Base-by-base conservation (phyloP, 2,797 vertebrate genomes). In the Pangasius djambal region DNA sequence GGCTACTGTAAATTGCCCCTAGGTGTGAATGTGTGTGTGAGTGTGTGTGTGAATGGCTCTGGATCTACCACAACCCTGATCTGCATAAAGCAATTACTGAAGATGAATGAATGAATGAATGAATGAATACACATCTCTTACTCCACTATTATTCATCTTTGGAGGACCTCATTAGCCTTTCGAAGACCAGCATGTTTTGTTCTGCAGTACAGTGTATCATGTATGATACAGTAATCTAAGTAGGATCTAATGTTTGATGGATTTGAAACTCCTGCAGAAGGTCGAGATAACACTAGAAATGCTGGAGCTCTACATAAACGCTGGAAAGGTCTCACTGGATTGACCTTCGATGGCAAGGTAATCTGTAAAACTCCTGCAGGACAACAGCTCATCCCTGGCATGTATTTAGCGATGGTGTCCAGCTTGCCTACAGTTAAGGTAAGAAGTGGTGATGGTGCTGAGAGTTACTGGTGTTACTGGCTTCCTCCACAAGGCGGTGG, bases 401-500 rank as follows among this genome's bases (percentile, higher is more conserved):
- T 55, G 16, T 6, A 79, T 31, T 55, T n/a, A 79, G 28, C 44
- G 12, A 15, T 50, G 13, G 48, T 52, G 75, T 52, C 25, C 48
- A 52, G 48, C 44, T 78, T 28, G 50, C 44, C 37, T 72, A 20
- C 25, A 63, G 28, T 22, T 31, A 57, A n/a, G 48, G 50, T 52
- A 31, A 77, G n/a, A 52, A n/a, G 15, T 52, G 28, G 5, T 52
- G 75, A 15, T n/a, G 13, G 31, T 69, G 13, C 31, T 25, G 28
- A 52, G 3, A 13, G 40, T 5, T 44, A 44, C 40, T 44, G 40
- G 3, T 37, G 12, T 13, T 61, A 40, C 31, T 67, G 37, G 77
- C 31, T 61, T 8, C 25, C 55, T 59, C 16, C 59, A 50, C 22
- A 15, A 25, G 22, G 44, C 70, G 25, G 25, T 65, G 95, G 93